Percentiles rank a stretch among this genome's conserved stretches.
phyloP scores from a whole-genome alignment of 1,140 invertebrate species.

The Nasonia vitripennis region DNA sequence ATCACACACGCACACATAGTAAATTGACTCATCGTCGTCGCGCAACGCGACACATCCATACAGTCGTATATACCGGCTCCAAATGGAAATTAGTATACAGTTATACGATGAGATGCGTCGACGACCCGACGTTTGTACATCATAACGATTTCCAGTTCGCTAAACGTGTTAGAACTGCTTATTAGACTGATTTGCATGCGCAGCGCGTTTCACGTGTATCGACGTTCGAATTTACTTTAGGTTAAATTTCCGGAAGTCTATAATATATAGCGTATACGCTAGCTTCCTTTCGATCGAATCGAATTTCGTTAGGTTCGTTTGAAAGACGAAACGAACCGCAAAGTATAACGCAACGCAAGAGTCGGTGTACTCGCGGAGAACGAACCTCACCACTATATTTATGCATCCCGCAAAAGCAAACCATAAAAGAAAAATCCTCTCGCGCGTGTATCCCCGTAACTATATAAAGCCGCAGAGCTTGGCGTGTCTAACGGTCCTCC shows the following conservation, averaged over 20 bases:
- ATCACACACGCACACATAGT: background rate
- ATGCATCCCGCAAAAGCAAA: background rate
- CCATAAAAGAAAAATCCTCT: background rate
- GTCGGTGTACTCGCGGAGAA: too few species aligned
- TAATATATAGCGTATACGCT: too few species aligned
- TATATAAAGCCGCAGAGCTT: background rate
- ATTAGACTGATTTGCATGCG: background rate
- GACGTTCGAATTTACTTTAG: background rate
- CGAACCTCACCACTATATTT: too few species aligned
- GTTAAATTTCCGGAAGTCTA: background rate
- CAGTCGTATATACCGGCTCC: background rate
- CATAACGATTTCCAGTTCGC: slow-evolving; percentile 6
- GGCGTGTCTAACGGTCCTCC: background rate
- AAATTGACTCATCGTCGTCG: background rate
- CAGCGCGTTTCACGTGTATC: background rate
- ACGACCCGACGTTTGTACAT: background rate
- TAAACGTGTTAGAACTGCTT: background rate
- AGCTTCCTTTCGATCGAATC: background rate
- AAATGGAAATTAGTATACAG: background rate
- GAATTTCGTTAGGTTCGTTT: too few species aligned
- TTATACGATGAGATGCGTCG: background rate
- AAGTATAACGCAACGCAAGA: background rate
- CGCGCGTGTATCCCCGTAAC: background rate
- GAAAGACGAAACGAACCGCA: too few species aligned
- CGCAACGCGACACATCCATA: background rate